Percentiles rank a stretch among this genome's conserved stretches.
These are phyloP conservation scores for Drosophila tripunctata DNA, from an alignment of 2,888 invertebrate species.

Conservation along the genomic window DNA sequence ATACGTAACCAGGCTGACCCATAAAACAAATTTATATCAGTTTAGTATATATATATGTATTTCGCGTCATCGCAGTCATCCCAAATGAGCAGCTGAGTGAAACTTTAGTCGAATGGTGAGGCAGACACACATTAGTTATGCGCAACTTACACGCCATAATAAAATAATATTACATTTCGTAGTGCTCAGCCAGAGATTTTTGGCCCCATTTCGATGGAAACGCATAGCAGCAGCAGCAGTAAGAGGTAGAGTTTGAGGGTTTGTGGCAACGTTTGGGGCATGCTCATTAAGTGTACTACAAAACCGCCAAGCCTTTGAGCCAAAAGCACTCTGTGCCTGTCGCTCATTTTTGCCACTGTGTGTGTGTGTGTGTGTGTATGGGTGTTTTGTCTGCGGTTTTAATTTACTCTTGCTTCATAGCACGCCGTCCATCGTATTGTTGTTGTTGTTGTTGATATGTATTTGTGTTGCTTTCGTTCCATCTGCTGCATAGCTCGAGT, in stretches of 20 bases:
- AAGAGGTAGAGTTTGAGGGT: not conserved
- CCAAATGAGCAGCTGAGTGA: constrained; percentile 55
- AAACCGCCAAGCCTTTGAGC: constrained; percentile 59
- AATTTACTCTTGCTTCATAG: constrained; percentile 69
- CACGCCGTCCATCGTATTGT: constrained; percentile 5
- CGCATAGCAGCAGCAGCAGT: not conserved
- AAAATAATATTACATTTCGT: constrained; percentile 55
- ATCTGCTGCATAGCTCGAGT: constrained; percentile 22
- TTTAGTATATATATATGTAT: constrained; percentile 7
- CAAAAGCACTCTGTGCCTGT: constrained; percentile 48
- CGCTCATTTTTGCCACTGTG: constrained; percentile 52
- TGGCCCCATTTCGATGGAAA: constrained; percentile 32
- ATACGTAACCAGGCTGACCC: constrained; percentile 61
- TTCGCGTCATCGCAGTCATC: constrained; percentile 28
- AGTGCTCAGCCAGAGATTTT: constrained; percentile 34
- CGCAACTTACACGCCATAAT: constrained; percentile 58
- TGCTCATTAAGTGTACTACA: constrained; percentile 56
- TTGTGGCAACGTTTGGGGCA: not conserved
- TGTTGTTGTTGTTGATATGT: not conserved
- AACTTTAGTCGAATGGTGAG: constrained; percentile 54
- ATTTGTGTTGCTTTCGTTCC: constrained; percentile 6
- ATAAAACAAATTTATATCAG: constrained; percentile 45
- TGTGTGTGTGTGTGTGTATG: constrained; percentile 12
- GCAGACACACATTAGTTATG: constrained; percentile 58
- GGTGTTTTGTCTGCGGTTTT: constrained; percentile 63